Base-by-base conservation (phyloP, 2,888 invertebrate species). In the Drosophila merina region DNA sequence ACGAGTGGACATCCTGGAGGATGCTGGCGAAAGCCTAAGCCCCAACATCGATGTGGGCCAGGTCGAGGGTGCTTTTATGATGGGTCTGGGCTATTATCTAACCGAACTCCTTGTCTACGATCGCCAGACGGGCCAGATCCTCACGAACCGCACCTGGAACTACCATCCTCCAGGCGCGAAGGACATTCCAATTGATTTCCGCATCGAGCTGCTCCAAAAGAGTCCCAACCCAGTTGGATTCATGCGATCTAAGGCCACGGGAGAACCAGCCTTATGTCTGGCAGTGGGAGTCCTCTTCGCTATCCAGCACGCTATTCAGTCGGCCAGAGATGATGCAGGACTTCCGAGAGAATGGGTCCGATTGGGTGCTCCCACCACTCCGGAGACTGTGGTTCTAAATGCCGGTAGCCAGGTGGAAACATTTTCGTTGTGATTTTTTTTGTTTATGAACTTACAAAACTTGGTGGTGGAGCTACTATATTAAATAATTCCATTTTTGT, bases 81-180 rank as follows among this genome's bases (percentile, higher is more conserved):
- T 96, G 96, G 96, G 93, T 25, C 90, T 93, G n/a, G 97, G 97
- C 0, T 96, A 95, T 77, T 96, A 94, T 93, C 95, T 96, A 0
- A 93, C 93, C 0, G 97, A 97, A 88, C 94, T 95, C 72, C 87
- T 95, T 12, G 90, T 94, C 0, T 95, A 94, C 71, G 94, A 95
- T 75, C 91, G 93, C 3, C 89, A 92, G 7, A 94, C 93, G 7
- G 97, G 96, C 0, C 92, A 93, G 74, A 88, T 96, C 1, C 92
- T 95, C 3, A 96, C 96, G 1, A 94, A 95, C 81, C 93, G 96
- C 45, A 96, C 97, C 2, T 97, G 97, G 97, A 95, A 93, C 56
- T 96, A 96, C 85, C 95, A 96, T 79, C 94, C 95, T 3, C 96
- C 96, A 0, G 95, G 95, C 0, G 93, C 94, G 0, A 96, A 95